These are phyloP conservation scores for Clusia tigrina DNA, from an alignment of 2,888 invertebrate species.

Conservation along the genomic window DNA sequence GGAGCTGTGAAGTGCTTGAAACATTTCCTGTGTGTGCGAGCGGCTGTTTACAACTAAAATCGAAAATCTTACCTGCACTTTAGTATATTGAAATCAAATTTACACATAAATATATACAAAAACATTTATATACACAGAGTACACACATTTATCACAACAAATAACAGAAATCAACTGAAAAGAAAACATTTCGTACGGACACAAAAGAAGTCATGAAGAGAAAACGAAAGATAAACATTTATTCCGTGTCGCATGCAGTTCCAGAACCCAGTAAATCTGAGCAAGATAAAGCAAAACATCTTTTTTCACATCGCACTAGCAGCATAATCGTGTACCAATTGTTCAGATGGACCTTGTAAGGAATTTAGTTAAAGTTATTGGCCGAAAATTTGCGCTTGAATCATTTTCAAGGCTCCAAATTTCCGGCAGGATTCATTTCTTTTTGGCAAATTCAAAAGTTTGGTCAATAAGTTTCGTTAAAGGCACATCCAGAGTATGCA, in stretches of 20 bases:
- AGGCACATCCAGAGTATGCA: conserved; percentile 17
- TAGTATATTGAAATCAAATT: no score
- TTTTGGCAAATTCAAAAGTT: background rate
- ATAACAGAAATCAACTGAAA: conserved; percentile 6
- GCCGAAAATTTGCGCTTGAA: conserved; percentile 9
- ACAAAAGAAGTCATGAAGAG: background rate
- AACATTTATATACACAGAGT: no score
- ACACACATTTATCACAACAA: conserved; percentile 19
- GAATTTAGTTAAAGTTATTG: background rate
- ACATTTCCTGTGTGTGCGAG: no score
- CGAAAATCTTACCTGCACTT: no score
- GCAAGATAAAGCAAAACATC: conserved; percentile 41
- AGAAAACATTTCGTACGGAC: background rate
- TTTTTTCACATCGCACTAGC: conserved; percentile 51
- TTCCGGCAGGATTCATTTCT: background rate
- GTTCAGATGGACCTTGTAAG: background rate
- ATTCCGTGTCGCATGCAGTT: conserved; percentile 42
- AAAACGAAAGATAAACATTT: background rate
- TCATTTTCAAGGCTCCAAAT: background rate
- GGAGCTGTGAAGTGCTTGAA: no score
- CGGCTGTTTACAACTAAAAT: no score
- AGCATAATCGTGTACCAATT: conserved; percentile 56
- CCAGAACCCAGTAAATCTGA: no score
- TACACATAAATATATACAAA: no score
- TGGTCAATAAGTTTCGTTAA: conserved; percentile 5